Evolutionary conservation across 2,797 vertebrate species (phyloP).

Genomic region (Gymnoscopelus braueri): DNA sequence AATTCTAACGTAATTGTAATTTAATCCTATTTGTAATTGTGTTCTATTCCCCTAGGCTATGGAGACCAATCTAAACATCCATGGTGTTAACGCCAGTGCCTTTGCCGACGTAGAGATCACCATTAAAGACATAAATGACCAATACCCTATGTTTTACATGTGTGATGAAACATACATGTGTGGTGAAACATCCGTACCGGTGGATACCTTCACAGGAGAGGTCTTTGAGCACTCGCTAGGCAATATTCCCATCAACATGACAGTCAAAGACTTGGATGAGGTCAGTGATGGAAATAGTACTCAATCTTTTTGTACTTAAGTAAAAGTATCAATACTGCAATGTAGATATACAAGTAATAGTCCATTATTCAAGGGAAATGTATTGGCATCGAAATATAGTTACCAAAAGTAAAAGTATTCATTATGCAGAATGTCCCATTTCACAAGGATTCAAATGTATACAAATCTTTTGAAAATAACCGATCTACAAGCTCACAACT

Average conservation of each 20-base stretch:
- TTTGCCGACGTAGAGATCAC: constrained; percentile 75
- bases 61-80: constrained; percentile 76
- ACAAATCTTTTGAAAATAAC: no score
- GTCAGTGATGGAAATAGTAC: constrained; percentile 55
- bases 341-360: no score
- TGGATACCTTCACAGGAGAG: constrained; percentile 73
- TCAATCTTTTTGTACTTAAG: no score
- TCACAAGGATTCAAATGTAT: no score
- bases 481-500: no score
- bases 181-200: not conserved
- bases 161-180: constrained; percentile 76
- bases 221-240: constrained; percentile 83
- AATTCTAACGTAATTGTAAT: not conserved
- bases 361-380: no score
- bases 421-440: no score
- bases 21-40: not conserved
- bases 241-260: constrained; percentile 81
- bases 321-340: no score
- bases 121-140: constrained; percentile 89
- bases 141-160: constrained; percentile 86
- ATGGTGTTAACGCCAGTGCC: constrained; percentile 62
- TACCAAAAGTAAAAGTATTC: no score
- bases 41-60: constrained; percentile 77
- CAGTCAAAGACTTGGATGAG: constrained; percentile 84
- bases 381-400: no score